Evolutionary conservation across 2,888 invertebrate genomes (phyloP).

Genomic region (Hydriomena furcata): DNA sequence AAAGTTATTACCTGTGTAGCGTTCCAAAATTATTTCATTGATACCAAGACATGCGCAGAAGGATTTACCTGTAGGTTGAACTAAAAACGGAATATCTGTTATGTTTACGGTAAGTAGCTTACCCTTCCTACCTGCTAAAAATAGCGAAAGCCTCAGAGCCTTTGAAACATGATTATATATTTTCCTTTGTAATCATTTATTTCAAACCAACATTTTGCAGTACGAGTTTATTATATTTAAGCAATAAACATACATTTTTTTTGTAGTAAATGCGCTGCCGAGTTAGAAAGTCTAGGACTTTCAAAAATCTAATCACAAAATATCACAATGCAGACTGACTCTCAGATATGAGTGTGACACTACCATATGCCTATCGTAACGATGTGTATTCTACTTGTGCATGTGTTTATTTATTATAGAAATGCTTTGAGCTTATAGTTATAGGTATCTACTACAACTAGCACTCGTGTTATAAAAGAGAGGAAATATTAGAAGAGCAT

Average conservation of each 20-base stretch:
- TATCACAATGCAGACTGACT: constrained; percentile 19
- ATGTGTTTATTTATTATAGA: constrained; percentile 1
- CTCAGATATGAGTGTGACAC: constrained; percentile 8
- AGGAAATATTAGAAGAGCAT: background rate
- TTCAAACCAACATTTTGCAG: constrained; percentile 7
- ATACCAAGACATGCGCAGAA: constrained; percentile 43
- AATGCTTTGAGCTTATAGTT: constrained; percentile 20
- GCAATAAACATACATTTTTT: constrained; percentile 1
- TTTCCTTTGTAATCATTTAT: constrained; percentile 3
- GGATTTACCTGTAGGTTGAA: constrained; percentile 24
- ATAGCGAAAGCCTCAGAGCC: constrained; percentile 10
- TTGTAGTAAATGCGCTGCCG: constrained; percentile 14
- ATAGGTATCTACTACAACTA: constrained; percentile 5
- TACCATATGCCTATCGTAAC: constrained; percentile 3
- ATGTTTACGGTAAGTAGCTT: no score
- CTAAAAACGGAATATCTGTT: constrained; percentile 30
- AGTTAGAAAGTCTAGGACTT: constrained; percentile 15
- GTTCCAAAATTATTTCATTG: constrained; percentile 48
- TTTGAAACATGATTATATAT: background rate
- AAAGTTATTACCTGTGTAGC: constrained; percentile 31
- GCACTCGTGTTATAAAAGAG: constrained; percentile 3
- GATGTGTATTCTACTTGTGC: constrained; percentile 18
- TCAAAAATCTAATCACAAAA: constrained; percentile 17
- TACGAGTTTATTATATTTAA: constrained; percentile 9
- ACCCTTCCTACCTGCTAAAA: constrained; percentile 13